phyloP scores from a whole-genome alignment of 2,888 invertebrate genomes.

The Dendrolimus pini region DNA sequence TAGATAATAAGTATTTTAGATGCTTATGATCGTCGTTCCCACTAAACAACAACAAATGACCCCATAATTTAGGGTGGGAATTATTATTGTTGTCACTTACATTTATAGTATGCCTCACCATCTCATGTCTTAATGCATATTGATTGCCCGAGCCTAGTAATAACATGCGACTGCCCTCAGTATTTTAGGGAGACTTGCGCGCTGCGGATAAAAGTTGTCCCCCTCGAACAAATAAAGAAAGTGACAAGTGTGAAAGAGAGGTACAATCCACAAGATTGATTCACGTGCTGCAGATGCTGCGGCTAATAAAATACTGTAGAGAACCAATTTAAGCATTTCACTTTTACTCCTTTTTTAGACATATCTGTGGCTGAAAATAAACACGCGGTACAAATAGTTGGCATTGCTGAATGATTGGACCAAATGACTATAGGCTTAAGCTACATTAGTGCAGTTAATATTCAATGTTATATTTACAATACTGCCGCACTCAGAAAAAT shows the following conservation, averaged over 20 bases:
- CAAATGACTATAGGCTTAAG: too few relatives aligned
- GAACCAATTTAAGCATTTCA: conserved; percentile 20
- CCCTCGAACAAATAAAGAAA: conserved; percentile 21
- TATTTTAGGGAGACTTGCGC: conserved; percentile 50
- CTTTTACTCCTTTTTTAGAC: conserved; percentile 1
- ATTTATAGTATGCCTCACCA: conserved; percentile 18
- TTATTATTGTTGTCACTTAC: conserved; percentile 3
- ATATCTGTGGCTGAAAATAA: neutral
- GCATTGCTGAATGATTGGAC: neutral
- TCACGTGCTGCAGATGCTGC: conserved; percentile 64
- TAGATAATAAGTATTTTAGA: too few relatives aligned
- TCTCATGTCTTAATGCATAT: conserved; percentile 40
- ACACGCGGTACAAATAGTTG: neutral
- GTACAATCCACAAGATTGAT: conserved; percentile 37
- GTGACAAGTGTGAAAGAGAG: conserved; percentile 34
- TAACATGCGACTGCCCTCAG: conserved; percentile 28
- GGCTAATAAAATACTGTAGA: conserved; percentile 25
- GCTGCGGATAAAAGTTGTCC: conserved; percentile 36
- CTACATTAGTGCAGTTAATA: too few relatives aligned
- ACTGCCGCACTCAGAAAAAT: too few relatives aligned
- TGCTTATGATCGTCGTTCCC: too few relatives aligned
- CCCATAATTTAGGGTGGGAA: neutral
- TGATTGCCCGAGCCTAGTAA: conserved; percentile 48
- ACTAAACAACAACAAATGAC: too few relatives aligned
- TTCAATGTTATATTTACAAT: too few relatives aligned